Evolutionary conservation across 2,113 vertebrate species (phyloP).

Genomic region (Daboia siamensis): DNA sequence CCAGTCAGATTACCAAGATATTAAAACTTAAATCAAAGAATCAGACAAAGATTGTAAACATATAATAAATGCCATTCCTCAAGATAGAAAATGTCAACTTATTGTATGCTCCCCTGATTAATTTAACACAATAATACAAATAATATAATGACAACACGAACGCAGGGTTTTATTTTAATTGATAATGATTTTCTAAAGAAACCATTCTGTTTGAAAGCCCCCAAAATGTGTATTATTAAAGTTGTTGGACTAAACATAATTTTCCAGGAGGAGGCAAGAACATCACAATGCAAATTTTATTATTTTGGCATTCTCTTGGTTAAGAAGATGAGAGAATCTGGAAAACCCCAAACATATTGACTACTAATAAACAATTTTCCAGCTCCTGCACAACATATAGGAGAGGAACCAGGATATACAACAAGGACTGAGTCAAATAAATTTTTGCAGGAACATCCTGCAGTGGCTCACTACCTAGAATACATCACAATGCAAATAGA

Average conservation of each 20-base stretch:
- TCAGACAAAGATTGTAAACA: neutral
- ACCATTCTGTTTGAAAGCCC: neutral
- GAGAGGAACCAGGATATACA: neutral
- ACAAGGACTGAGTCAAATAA: neutral
- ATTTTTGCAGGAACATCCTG: neutral
- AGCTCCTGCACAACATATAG: neutral
- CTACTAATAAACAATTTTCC: neutral
- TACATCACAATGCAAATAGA: neutral
- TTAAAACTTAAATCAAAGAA: neutral
- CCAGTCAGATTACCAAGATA: neutral
- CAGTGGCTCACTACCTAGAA: neutral
- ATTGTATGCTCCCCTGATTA: neutral
- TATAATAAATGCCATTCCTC: neutral
- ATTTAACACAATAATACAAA: neutral
- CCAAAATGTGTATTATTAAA: neutral
- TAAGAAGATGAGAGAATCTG: neutral
- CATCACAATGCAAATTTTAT: neutral
- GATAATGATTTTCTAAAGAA: neutral
- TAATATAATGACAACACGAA: neutral
- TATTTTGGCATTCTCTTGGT: neutral
- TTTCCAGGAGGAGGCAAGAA: neutral
- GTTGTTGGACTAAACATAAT: neutral
- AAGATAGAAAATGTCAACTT: neutral
- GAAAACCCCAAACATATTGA: neutral
- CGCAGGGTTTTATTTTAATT: constrained; percentile 6